Evolutionary conservation across 1,140 invertebrate species (phyloP).

Genomic region (Drosophila leontia): DNA sequence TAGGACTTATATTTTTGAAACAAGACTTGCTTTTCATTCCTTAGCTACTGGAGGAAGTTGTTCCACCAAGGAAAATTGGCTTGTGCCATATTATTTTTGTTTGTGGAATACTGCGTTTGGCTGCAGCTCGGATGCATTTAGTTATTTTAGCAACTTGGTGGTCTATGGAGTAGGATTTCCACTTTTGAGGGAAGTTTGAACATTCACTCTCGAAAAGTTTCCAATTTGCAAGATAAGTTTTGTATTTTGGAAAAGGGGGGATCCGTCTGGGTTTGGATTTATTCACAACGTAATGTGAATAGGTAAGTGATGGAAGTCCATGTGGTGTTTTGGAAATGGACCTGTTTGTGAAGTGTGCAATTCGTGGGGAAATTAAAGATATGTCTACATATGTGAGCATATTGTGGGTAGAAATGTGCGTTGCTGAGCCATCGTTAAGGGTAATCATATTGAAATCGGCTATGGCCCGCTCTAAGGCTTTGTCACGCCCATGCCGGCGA

Average conservation of each 20-base stretch:
- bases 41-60: not conserved
- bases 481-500: not conserved
- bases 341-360: not conserved
- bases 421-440: not conserved
- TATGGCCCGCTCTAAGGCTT: not conserved
- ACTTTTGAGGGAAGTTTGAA: not conserved
- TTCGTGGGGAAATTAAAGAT: not conserved
- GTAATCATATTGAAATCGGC: not conserved
- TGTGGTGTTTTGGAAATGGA: not conserved
- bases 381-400: not conserved
- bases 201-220: not conserved
- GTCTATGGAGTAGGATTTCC: not conserved
- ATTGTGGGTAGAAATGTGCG: not conserved
- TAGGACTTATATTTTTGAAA: not conserved
- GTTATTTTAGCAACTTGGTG: not conserved
- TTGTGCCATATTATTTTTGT: not conserved
- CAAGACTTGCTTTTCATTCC: not conserved
- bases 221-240: not conserved
- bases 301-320: not conserved
- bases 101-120: no score
- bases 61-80: constrained; percentile 4
- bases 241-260: not conserved
- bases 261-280: not conserved
- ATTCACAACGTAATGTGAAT: not conserved
- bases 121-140: no score